A percentile compares a stretch with the other conserved stretches of the same genome.
phyloP scores from a whole-genome alignment of 2,113 vertebrate species.

The Bujurquina vittata region DNA sequence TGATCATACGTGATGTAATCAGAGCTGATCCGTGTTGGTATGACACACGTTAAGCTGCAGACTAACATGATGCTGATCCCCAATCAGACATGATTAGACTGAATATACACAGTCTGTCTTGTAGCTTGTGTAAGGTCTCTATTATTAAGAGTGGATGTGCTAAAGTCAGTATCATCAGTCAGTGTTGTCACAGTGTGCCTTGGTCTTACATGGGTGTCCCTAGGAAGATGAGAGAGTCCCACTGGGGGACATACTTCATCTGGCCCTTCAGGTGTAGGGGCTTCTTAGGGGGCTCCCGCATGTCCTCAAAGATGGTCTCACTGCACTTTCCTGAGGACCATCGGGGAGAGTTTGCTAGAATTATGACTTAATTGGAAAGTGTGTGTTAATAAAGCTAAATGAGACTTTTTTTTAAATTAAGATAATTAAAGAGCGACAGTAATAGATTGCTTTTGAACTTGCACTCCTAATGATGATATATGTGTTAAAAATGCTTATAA shows the following conservation, averaged over 20 bases:
- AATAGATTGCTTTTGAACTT: not conserved
- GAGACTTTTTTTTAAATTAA: not conserved
- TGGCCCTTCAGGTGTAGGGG: conserved; percentile 82
- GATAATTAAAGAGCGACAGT: not conserved
- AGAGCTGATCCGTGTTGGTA: not conserved
- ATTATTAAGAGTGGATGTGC: not conserved
- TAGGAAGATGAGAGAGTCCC: conserved; percentile 83
- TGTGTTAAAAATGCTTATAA: not conserved
- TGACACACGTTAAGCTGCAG: not conserved
- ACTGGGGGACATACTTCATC: conserved; percentile 83
- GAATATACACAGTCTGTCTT: not conserved
- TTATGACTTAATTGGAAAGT: not conserved
- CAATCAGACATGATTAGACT: not conserved
- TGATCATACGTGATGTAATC: not conserved
- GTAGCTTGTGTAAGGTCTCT: not conserved
- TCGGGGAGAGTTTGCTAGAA: not conserved
- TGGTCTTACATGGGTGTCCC: conserved; percentile 80
- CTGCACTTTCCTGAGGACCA: conserved; percentile 75
- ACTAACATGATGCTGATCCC: not conserved
- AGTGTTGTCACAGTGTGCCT: not conserved
- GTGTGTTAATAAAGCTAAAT: not conserved
- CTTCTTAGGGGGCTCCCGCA: conserved; percentile 79
- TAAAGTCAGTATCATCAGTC: not conserved
- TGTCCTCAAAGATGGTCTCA: conserved; percentile 82
- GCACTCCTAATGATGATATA: not conserved